Evolutionary conservation across 2,888 invertebrate species (phyloP), one percentile per base, ranked within the genome.

Genomic region (Plebejus argus): DNA sequence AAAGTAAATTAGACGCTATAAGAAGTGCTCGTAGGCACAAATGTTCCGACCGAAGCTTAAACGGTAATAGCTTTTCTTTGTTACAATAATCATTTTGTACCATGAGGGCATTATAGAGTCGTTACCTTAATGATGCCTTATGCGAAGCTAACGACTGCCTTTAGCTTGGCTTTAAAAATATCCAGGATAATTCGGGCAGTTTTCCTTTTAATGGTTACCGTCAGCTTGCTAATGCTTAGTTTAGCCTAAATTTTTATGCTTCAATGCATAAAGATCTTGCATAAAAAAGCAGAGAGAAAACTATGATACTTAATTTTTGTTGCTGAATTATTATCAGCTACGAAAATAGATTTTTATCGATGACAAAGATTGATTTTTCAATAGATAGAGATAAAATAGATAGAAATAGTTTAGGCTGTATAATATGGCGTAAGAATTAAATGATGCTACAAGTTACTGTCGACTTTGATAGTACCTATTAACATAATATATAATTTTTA

Each of bases 81-180:
- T 79, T 70, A 77, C 75, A 76, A 78, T 79, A 79, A 79, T 79
- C 76, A 76, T 66, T 78, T 76, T 75, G 78, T 81, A 78, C 72
- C 79, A 78, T 78, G 76, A 78, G 76, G 78, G 80, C 76, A 78
- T 81, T 78, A 81, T 79, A 79, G 79, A 81, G 80, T 79, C 80
- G 79, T 81, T 81, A 81, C 80, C 80, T 78, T 79, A 79, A 80
- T 80, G 80, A 78, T 78, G 74, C 70, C 58, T 76, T 79, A 74
- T 78, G 72, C 79, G 79, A 76, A 78, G 79, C 78, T 79, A 80
- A 78, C 81, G 78, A 81, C 78, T 76, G 76, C 75, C 66, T 78
- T 76, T 77, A 70, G 56, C 70, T 71, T 56, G 35, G 35, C 77
- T 77, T 35, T 71, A 71, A 71, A 77, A 77, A 77, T 77, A 70